These are phyloP conservation scores for Habropoda laboriosa DNA, from an alignment of 1,140 invertebrate genomes.

Conservation along the genomic window DNA sequence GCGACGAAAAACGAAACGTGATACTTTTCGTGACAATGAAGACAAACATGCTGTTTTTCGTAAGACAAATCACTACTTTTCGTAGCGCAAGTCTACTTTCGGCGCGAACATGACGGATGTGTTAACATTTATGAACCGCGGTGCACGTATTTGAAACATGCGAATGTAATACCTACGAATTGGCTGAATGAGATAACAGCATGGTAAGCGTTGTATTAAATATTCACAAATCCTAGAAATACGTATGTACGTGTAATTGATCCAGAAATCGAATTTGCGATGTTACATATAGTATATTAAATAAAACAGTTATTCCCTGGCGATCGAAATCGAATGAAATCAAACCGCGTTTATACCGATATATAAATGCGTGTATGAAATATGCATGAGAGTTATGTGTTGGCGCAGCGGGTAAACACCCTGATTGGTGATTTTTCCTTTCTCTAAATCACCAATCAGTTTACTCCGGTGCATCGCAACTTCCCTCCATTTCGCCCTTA, in stretches of 20 bases:
- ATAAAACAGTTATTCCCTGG: not conserved
- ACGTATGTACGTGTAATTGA: not conserved
- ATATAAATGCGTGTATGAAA: slow-evolving; percentile 12
- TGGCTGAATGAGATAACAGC: no score
- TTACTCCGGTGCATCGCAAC: no score
- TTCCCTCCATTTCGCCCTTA: no score
- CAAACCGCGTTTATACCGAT: not conserved
- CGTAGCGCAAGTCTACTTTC: no score
- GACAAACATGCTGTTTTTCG: no score
- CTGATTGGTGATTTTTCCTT: no score
- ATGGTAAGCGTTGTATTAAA: not conserved
- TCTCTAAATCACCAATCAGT: no score
- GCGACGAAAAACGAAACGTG: no score
- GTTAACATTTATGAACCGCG: no score
- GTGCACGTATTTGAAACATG: not conserved
- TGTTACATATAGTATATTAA: not conserved
- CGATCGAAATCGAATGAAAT: slow-evolving; percentile 13
- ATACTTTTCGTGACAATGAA: no score
- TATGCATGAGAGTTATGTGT: not conserved
- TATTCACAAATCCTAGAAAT: not conserved
- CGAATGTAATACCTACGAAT: not conserved
- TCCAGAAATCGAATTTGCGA: not conserved
- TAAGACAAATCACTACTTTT: no score
- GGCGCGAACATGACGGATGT: no score
- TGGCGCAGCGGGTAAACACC: not conserved